These are phyloP conservation scores for Todiramphus saurophagus DNA, from an alignment of 2,113 vertebrate species.

Conservation along the genomic window DNA sequence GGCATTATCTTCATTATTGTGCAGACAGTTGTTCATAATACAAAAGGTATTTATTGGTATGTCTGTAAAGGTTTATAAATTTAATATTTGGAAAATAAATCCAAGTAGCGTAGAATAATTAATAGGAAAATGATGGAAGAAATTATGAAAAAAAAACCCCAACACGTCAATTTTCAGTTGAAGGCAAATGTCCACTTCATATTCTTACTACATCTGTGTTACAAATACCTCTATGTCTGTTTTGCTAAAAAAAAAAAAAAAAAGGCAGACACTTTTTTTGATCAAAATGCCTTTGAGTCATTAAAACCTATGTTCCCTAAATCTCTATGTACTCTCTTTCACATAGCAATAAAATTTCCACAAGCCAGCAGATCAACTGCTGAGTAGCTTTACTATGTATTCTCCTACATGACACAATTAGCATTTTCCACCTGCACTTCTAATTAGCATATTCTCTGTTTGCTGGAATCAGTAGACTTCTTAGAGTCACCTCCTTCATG, in stretches of 20 bases:
- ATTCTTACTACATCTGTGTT: background rate
- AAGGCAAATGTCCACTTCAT: background rate
- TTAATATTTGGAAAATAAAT: background rate
- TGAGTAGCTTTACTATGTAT: background rate
- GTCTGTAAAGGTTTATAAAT: background rate
- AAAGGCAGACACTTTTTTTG: background rate
- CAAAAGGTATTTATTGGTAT: background rate
- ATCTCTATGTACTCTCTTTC: background rate
- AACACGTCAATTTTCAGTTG: background rate
- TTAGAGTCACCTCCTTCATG: background rate
- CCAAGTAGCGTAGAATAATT: background rate
- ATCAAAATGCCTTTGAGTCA: background rate
- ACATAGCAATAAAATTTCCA: background rate
- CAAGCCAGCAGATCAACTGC: background rate
- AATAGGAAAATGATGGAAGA: background rate
- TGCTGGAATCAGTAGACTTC: background rate
- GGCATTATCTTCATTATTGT: background rate
- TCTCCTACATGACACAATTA: background rate
- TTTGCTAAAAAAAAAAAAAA: background rate
- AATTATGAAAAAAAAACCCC: background rate
- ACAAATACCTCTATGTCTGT: background rate
- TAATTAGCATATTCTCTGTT: background rate
- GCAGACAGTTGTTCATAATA: background rate
- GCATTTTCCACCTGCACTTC: background rate
- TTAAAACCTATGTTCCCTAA: background rate